phyloP scores from a whole-genome alignment of 2,888 invertebrate genomes.

The Agonopterix subpropinquella region DNA sequence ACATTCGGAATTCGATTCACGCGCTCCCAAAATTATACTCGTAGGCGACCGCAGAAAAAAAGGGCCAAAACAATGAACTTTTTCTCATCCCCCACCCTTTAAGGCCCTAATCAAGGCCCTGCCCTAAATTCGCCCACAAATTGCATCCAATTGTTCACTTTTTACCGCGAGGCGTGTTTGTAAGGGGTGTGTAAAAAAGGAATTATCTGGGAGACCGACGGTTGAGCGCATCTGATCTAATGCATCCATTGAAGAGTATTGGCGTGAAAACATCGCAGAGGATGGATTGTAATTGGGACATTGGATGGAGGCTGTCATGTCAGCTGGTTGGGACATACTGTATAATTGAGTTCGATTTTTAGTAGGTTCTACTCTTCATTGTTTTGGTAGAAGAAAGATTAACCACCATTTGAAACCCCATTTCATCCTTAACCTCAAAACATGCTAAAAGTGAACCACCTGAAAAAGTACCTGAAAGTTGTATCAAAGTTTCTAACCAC shows the following conservation, averaged over 20 bases:
- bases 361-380: too few species aligned
- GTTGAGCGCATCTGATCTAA: conserved; percentile 47
- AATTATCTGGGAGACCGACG: conserved; percentile 43
- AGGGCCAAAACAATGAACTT: conserved; percentile 59
- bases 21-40: conserved; percentile 46
- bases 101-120: conserved; percentile 60
- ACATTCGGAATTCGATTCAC: conserved; percentile 39
- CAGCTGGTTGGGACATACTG: conserved; percentile 10
- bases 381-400: too few species aligned
- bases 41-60: conserved; percentile 40
- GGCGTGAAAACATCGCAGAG: conserved; percentile 45
- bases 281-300: conserved; percentile 39
- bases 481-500: too few species aligned
- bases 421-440: too few species aligned
- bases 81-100: conserved; percentile 40
- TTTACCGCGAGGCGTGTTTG: conserved; percentile 59
- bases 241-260: conserved; percentile 53
- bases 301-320: conserved; percentile 30
- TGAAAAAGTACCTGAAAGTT: too few species aligned
- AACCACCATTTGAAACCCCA: too few species aligned
- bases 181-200: conserved; percentile 46
- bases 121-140: conserved; percentile 72
- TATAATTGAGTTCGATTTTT: not conserved
- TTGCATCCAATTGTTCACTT: conserved; percentile 75
- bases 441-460: too few species aligned